Base-by-base conservation (phyloP, 2,888 invertebrate species). In the Diaperis boleti region DNA sequence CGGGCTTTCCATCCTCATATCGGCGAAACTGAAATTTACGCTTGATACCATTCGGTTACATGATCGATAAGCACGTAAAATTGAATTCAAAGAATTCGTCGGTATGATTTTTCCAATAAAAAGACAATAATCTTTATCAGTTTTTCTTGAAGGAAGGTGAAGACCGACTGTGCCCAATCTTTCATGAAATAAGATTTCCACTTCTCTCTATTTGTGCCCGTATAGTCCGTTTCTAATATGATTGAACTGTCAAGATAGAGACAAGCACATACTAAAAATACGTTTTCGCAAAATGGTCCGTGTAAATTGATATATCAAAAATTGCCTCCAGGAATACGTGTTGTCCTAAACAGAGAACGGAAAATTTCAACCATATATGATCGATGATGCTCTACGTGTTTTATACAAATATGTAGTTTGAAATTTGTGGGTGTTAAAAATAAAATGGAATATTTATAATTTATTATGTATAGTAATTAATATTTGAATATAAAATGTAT, bases 211-310 rank as follows among this genome's bases (percentile, higher is more conserved):
- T 52, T 37, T 26, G 6, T 52, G 39, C 37, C 35, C 50, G 31
- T 11, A 50, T 33, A 17, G 59, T 50, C 59, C 42, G 44, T 50
- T 37, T 8, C 31, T 44, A 22, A 42, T 52, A 33, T 44, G 52
- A 59, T 52, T 59, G 42, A 52, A 59, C 42, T 59, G 59, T 59
- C 59, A 52, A 42, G 44, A 59, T 52, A 42, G 44, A 59, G 44
- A 50, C 35, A 26, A 50, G 55, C 55, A 44, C 55, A 44, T 15
- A 55, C 33, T 55, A 55, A 57, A 57, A 57, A 57, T 57, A 37
- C 45, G 45, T 26, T 45, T 37, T 45, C 13, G 57, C 42, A 44
- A 60, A 60, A 60, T 60, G 60, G 52, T 20, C 44, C 52, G 50
- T 31, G 44, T 52, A 54, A 59, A 50, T 59, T 22, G 59, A 59